Evolutionary conservation across 2,888 invertebrate genomes (phyloP).

Genomic region (Disparrhopalites patrizii): DNA sequence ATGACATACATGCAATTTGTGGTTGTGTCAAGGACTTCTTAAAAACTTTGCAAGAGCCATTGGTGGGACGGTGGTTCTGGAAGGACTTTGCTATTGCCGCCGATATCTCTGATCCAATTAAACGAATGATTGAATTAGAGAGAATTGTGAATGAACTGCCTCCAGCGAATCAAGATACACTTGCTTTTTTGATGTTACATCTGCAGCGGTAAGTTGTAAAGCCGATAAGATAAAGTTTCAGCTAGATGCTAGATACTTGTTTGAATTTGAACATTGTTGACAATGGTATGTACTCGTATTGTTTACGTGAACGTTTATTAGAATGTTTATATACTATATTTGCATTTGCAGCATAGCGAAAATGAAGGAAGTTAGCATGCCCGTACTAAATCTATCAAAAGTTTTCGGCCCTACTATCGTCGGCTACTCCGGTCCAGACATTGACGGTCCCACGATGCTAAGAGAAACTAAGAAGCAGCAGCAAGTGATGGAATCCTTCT

Average conservation of each 20-base stretch:
- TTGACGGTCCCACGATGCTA: slow-evolving; percentile 66
- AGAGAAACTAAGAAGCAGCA: slow-evolving; percentile 70
- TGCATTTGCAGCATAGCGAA: slow-evolving; percentile 67
- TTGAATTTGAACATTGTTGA: no score
- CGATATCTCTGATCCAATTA: slow-evolving; percentile 57
- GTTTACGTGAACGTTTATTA: no score
- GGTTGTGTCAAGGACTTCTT: slow-evolving; percentile 94
- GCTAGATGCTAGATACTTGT: no score
- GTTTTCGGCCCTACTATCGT: slow-evolving; percentile 93
- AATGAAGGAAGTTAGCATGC: slow-evolving; percentile 85
- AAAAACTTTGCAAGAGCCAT: slow-evolving; percentile 78
- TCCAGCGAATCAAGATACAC: slow-evolving; percentile 86
- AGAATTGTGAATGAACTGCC: slow-evolving; percentile 81
- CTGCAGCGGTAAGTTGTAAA: slow-evolving; percentile 65
- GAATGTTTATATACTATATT: no score
- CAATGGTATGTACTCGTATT: slow-evolving; percentile 11
- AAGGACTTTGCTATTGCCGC: slow-evolving; percentile 72
- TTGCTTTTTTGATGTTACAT: slow-evolving; percentile 88
- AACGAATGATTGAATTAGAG: slow-evolving; percentile 63
- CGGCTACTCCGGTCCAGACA: slow-evolving; percentile 71
- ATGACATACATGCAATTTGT: slow-evolving; percentile 82
- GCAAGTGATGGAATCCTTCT: slow-evolving; percentile 45
- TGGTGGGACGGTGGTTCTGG: slow-evolving; percentile 78
- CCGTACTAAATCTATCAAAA: slow-evolving; percentile 77
- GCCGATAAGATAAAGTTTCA: no score